phyloP scores from a whole-genome alignment of 2,888 invertebrate genomes.

The Sycophila texana region DNA sequence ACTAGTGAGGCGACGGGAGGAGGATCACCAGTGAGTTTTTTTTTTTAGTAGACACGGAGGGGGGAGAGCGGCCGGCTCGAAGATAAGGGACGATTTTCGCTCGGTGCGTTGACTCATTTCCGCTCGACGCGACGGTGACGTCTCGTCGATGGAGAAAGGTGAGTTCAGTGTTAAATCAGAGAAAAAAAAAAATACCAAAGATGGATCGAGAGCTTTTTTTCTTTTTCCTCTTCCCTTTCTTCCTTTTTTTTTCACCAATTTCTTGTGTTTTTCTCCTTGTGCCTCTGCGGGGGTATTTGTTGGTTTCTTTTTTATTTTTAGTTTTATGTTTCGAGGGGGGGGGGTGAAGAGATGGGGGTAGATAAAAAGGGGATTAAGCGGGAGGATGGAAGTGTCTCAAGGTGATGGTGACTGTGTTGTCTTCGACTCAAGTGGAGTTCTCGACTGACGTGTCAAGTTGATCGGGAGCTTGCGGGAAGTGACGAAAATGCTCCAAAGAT shows the following conservation, averaged over 20 bases:
- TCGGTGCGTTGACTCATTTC: conserved; percentile 36
- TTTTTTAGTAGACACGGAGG: neutral
- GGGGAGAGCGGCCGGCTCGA: conserved; percentile 2
- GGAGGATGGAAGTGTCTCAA: conserved; percentile 25
- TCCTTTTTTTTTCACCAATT: neutral
- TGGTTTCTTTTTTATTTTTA: conserved; percentile 10
- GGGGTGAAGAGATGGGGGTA: neutral
- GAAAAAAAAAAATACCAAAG: neutral
- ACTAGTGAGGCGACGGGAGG: neutral
- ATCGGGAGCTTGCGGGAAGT: conserved; percentile 17
- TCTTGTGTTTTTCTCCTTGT: neutral
- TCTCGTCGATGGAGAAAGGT: conserved; percentile 54
- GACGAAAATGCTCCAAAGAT: neutral
- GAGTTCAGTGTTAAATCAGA: conserved; percentile 35
- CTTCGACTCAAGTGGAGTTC: conserved; percentile 36
- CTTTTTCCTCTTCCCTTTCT: neutral
- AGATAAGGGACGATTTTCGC: conserved; percentile 12
- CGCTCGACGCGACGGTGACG: conserved; percentile 31
- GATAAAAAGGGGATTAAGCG: neutral
- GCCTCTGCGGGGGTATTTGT: neutral
- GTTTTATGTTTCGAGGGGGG: neutral
- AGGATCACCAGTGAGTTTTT: neutral
- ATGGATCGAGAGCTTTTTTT: conserved; percentile 13
- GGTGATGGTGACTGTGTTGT: conserved; percentile 47
- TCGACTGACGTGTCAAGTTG: neutral